Percentiles rank a stretch among this genome's conserved stretches.
These are phyloP conservation scores for Drosophila sturtevanti DNA, from an alignment of 1,140 invertebrate genomes.

Conservation along the genomic window DNA sequence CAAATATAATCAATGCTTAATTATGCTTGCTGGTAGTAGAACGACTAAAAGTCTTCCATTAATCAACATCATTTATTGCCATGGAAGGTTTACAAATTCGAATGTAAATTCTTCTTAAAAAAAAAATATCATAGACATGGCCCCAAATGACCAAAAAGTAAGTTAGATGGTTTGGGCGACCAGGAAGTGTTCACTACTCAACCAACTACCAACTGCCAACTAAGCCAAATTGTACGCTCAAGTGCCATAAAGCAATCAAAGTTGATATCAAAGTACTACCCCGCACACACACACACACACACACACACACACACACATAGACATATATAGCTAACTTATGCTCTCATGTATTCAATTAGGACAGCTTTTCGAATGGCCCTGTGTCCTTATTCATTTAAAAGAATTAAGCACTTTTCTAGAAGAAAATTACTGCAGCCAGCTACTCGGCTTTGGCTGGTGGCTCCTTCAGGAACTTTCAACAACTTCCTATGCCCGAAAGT, in stretches of 20 bases:
- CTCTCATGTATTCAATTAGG: slow-evolving; percentile 80
- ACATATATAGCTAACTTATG: slow-evolving; percentile 78
- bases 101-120: slow-evolving; percentile 48
- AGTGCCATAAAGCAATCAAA: slow-evolving; percentile 80
- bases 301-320: slow-evolving; percentile 37
- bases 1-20: slow-evolving; percentile 62
- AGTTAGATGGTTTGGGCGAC: neutral
- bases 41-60: slow-evolving; percentile 40
- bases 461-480: slow-evolving; percentile 75
- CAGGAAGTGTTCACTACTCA: slow-evolving; percentile 3
- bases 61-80: slow-evolving; percentile 67
- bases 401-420: slow-evolving; percentile 78
- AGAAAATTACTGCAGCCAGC: slow-evolving; percentile 62
- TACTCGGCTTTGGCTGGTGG: slow-evolving; percentile 24
- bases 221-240: slow-evolving; percentile 79
- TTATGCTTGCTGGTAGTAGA: slow-evolving; percentile 51
- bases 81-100: slow-evolving; percentile 51
- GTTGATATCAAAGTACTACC: slow-evolving; percentile 77
- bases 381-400: slow-evolving; percentile 66
- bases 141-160: slow-evolving; percentile 47
- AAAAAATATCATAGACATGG: neutral
- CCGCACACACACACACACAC: slow-evolving; percentile 47
- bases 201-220: slow-evolving; percentile 47
- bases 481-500: slow-evolving; percentile 78
- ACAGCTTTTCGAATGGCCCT: slow-evolving; percentile 71